Evolutionary conservation across 2,888 invertebrate genomes (phyloP), one percentile per base, ranked within the genome.

Genomic region (Drosophila phalerata): DNA sequence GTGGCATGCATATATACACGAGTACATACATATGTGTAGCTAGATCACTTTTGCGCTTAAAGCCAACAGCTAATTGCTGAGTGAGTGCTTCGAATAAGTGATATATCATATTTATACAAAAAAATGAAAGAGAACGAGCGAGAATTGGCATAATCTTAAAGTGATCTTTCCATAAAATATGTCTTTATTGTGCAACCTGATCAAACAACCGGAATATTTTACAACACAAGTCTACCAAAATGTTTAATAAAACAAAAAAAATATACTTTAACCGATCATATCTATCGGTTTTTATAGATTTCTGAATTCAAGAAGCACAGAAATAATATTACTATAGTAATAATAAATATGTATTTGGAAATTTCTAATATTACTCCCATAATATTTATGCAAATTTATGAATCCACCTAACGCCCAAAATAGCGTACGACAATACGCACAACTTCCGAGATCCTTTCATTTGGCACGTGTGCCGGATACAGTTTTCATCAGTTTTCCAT

Each of bases 401-500:
- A 64, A 58, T 66, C 40, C 75, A 65, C 67, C 87, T 69, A 62
- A 84, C 84, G 79, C 85, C 85, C 69, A 66, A 66, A 51, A 64
- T 22, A 25, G 17, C 40, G 38, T 17, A 22, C 48, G 40, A 48
- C 40, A 22, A 30, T 30, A 47, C 10, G 34, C 52, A 42, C 42
- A 52, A 40, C 10, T 55, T 55, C 57, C 52, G 47, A 48, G 61
- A 49, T 61, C 60, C 88, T 60, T 72, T 77, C 68, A 70, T 64
- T 72, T 85, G 85, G 85, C 85, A 89, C 85, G 85, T 85, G 85
- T 80, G 80, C 85, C 89, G 85, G 85, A 85, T 89, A 89, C 73
- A 71, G 70, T 74, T 79, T 79, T 79, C 69, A 63, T 19, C 47
- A 73, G 70, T 74, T 60, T 71, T 38, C 40, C 57, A 62, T 52